A percentile compares a stretch with the other conserved stretches of the same genome.
Evolutionary conservation across 2,888 invertebrate species (phyloP).

Genomic region (Dryadula phaetusa): DNA sequence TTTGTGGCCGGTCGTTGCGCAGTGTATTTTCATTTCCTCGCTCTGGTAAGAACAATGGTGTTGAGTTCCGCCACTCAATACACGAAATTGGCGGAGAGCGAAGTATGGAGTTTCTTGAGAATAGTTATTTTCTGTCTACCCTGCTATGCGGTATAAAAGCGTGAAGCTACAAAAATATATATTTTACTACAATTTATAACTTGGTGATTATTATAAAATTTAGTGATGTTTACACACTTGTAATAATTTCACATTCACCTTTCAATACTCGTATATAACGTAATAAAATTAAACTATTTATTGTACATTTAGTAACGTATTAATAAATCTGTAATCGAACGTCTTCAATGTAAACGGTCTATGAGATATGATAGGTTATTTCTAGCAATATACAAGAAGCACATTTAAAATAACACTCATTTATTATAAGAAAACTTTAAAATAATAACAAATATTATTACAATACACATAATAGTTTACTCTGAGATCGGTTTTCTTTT

Average conservation of each 20-base stretch:
- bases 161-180: too few species aligned
- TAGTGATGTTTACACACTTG: neutral
- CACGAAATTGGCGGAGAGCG: too few species aligned
- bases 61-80: too few species aligned
- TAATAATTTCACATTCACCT: neutral
- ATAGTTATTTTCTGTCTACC: too few species aligned
- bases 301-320: neutral
- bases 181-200: too few species aligned
- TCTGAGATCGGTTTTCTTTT: neutral
- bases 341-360: conserved; percentile 20
- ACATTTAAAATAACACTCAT: conserved; percentile 16
- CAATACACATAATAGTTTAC: neutral
- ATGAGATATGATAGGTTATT: conserved; percentile 8
- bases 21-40: too few species aligned
- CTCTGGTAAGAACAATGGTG: too few species aligned
- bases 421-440: conserved; percentile 16
- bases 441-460: neutral
- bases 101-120: too few species aligned
- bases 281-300: conserved; percentile 8
- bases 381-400: neutral
- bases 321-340: conserved; percentile 16
- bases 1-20: too few species aligned
- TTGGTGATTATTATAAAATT: too few species aligned
- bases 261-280: neutral
- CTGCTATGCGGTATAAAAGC: too few species aligned